phyloP scores from a whole-genome alignment of 2,797 vertebrate species.

The Coracias cyanogaster region DNA sequence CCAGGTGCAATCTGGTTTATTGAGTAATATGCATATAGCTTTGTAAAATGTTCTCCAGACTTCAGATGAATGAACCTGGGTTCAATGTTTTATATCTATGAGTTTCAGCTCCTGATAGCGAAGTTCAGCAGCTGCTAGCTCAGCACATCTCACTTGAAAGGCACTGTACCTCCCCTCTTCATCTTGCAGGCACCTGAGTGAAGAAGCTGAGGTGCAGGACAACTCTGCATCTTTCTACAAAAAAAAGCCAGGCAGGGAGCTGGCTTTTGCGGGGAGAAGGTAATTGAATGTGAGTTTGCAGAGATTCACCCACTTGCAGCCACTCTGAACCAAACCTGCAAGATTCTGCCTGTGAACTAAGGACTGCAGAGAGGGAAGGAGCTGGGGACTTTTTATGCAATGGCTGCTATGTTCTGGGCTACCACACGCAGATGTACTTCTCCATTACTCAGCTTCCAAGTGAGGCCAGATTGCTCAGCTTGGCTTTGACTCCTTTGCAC shows the following conservation, averaged over 20 bases:
- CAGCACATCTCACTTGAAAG: neutral
- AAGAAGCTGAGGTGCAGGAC: neutral
- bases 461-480: neutral
- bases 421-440: neutral
- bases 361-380: neutral
- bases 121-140: neutral
- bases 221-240: neutral
- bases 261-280: neutral
- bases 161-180: neutral
- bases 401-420: neutral
- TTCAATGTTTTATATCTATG: neutral
- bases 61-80: neutral
- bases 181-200: neutral
- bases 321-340: neutral
- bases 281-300: neutral
- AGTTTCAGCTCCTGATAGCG: neutral
- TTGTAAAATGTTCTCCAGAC: neutral
- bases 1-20: constrained; percentile 38
- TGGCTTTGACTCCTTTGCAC: neutral
- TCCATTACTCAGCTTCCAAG: neutral
- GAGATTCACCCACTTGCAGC: neutral
- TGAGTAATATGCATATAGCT: neutral
- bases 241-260: neutral
- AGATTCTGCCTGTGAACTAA: neutral
- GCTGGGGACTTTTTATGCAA: neutral